Conservation (phyloP, 1,140 invertebrate species). For the Bathynomus jamesi region DNA sequence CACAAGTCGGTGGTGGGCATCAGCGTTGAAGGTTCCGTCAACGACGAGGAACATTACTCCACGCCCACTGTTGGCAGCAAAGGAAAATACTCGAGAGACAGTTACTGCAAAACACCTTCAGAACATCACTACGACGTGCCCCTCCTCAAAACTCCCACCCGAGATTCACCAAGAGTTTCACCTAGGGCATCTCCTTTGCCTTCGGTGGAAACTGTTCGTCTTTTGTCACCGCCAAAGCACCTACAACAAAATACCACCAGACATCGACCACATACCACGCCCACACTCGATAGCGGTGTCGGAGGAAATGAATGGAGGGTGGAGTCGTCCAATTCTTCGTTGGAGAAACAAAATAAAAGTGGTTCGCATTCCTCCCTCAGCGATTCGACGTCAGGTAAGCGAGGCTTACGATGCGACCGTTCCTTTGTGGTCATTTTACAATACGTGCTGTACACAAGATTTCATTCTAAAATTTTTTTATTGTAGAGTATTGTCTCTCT, state of each 20-base stretch:
- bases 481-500: no score
- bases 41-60: background rate
- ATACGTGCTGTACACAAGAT: no score
- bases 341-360: background rate
- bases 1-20: background rate
- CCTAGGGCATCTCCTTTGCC: background rate
- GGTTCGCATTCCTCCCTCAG: background rate
- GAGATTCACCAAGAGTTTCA: background rate
- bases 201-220: background rate
- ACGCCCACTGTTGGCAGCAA: background rate
- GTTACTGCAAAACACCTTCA: background rate
- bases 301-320: background rate
- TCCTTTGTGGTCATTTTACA: no score
- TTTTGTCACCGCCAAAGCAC: background rate
- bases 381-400: no score
- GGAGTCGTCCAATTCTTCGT: background rate
- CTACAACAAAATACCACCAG: background rate
- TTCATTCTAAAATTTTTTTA: no score
- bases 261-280: background rate
- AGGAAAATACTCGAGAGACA: background rate
- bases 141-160: background rate
- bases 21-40: background rate
- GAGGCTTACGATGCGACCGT: no score
- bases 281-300: background rate
- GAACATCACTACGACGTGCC: conserved; percentile 13